Evolutionary conservation across 2,888 invertebrate genomes (phyloP), one percentile per base, ranked within the genome.

Genomic region (Tromatobia lineatoria): DNA sequence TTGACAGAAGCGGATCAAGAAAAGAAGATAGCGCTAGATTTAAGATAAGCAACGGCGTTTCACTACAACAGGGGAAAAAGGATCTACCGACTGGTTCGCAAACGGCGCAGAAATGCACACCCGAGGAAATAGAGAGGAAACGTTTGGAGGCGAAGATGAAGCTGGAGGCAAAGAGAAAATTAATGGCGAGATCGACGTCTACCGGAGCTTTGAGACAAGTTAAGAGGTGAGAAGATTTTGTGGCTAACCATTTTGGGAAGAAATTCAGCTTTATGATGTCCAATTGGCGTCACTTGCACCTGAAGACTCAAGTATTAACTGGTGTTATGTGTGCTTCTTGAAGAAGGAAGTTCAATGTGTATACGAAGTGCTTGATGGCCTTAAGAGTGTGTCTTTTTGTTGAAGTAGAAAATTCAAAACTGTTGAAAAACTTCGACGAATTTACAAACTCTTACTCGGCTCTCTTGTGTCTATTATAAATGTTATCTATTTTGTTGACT

Each of bases 91-190:
- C 84, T 54, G 80, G 84, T 6, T 86, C 85, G 45, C 90, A 89
- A n/a, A 34, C 78, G 0, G 11, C 70, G 20, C 84, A 83, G 38
- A 74, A 73, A 0, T 95, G 95, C 88, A 95, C 95, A 25, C 94
- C 95, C 50, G 95, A 95, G 85, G 96, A 96, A 93, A 96, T 96
- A 70, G 95, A 95, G 90, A 95, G 93, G 88, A 96, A 96, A 88
- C 94, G 95, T 84, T 92, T 94, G 83, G 94, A 95, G 88, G 96
- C 96, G 1, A 94, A 95, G 90, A 95, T 95, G 88, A 95, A 94
- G 89, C 93, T 96, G 18, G 92, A 95, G 87, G 95, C 95, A 0
- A 96, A 95, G 91, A 92, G 94, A 82, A 92, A 93, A 83, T 78
- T 89, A 3, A 85, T 86, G 34, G 78, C 74, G 23, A 78, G 80